These are phyloP conservation scores for Trogon surrucura DNA, from an alignment of 2,113 vertebrate species.

Conservation along the genomic window DNA sequence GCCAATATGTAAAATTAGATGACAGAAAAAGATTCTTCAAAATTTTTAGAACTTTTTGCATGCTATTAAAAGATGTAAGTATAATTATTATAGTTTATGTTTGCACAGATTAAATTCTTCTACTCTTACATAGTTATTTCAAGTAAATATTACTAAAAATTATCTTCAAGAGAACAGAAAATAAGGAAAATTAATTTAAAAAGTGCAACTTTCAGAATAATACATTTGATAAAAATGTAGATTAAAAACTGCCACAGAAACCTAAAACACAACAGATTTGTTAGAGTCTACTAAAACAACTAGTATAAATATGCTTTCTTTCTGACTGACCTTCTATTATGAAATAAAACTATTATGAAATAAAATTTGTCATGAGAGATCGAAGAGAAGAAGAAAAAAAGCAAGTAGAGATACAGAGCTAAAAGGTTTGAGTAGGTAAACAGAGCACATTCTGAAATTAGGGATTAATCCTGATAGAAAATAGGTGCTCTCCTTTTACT, in stretches of 20 bases:
- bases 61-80: background rate
- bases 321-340: background rate
- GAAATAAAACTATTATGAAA: background rate
- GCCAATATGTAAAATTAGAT: background rate
- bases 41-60: background rate
- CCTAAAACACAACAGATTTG: background rate
- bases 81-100: background rate
- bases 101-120: background rate
- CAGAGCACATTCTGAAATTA: background rate
- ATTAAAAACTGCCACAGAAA: background rate
- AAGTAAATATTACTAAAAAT: background rate
- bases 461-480: background rate
- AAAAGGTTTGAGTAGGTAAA: background rate
- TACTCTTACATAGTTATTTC: background rate
- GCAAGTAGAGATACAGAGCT: background rate
- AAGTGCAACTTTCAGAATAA: background rate
- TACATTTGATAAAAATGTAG: background rate
- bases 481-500: background rate
- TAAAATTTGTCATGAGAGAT: background rate
- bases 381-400: background rate
- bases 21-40: background rate
- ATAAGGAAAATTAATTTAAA: background rate
- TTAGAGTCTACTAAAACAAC: background rate
- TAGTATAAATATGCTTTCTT: background rate
- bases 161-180: background rate